Percentiles rank a stretch among this genome's conserved stretches.
Conservation (phyloP, 2,113 vertebrate species). For the Larimichthys crocea region DNA sequence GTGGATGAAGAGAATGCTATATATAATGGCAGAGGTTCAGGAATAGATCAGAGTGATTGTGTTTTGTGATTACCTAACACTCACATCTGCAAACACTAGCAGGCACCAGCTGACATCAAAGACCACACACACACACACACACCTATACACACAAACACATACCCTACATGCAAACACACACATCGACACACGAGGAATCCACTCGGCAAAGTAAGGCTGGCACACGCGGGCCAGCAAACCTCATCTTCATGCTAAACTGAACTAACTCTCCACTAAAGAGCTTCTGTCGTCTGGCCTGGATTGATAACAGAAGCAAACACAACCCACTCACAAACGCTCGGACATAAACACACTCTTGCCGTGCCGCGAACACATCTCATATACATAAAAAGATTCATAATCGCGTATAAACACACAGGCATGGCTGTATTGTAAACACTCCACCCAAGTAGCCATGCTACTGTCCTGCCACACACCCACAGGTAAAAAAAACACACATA, state of each 20-base stretch:
- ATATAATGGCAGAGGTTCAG: conserved; percentile 79
- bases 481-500: not conserved
- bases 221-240: conserved; percentile 45
- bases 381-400: conserved; percentile 66
- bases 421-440: conserved; percentile 48
- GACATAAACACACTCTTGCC: conserved; percentile 53
- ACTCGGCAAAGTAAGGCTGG: conserved; percentile 35
- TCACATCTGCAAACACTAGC: conserved; percentile 69
- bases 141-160: conserved; percentile 1
- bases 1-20: conserved; percentile 77
- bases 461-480: conserved; percentile 35
- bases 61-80: conserved; percentile 78
- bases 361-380: conserved; percentile 55
- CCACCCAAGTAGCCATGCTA: conserved; percentile 21
- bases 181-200: conserved; percentile 47
- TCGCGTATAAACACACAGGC: conserved; percentile 56
- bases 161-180: conserved; percentile 25
- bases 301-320: conserved; percentile 79
- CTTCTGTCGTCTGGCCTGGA: conserved; percentile 74
- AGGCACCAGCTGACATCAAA: conserved; percentile 74
- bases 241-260: conserved; percentile 81
- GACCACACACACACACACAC: conserved; percentile 39
- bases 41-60: conserved; percentile 80
- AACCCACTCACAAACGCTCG: conserved; percentile 55
- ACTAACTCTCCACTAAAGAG: conserved; percentile 76